Evolutionary conservation across 2,888 invertebrate species (phyloP), one percentile per base, ranked within the genome.

Genomic region (Micoletzkya japonica): DNA sequence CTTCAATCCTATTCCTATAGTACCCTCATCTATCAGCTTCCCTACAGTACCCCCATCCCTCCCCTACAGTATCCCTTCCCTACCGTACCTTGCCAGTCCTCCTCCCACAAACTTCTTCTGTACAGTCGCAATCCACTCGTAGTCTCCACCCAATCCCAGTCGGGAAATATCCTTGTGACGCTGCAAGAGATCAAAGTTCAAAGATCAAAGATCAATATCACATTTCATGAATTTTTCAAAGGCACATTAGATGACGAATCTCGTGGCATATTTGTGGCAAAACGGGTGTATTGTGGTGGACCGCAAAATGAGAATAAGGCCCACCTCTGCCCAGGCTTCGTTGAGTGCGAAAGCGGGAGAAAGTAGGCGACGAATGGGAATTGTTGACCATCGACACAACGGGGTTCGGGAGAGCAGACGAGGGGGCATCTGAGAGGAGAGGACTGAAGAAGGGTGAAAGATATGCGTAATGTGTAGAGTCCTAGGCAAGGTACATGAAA

Each of bases 91-190:
- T 0, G 79, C 82, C 28, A 75, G 59, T 37, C 82, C 83, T 28
- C 80, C 81, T 14, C 83, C 82, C 44, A 79, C 76, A 50, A 80
- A 82, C 75, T 84, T 84, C 70, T 83, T 82, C 74, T 84, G 84
- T 10, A 84, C 81, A 6, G 81, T 74, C 52, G 79, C 76, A 57
- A 84, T 82, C 73, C 85, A 85, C 60, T 85, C 82, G 72, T 84
- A 84, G 39, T 80, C 78, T 17, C 81, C 82, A 26, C 82, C 80
- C 36, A 82, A 67, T 60, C 77, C 74, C 49, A 80, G 73, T 66
- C 76, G 71, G 24, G 68, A 71, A 20, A 84, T 71, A 32, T 77
- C 77, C 20, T 58, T 57, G 58, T 83, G 80, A 4, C 84, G 24
- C 60, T 60, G 24, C 24, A n/a, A 52, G 52, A 52, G 6, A 6